Percentiles rank a stretch among this genome's conserved stretches.
These are phyloP conservation scores for Cetonia aurata DNA, from an alignment of 2,888 invertebrate species.

Conservation along the genomic window DNA sequence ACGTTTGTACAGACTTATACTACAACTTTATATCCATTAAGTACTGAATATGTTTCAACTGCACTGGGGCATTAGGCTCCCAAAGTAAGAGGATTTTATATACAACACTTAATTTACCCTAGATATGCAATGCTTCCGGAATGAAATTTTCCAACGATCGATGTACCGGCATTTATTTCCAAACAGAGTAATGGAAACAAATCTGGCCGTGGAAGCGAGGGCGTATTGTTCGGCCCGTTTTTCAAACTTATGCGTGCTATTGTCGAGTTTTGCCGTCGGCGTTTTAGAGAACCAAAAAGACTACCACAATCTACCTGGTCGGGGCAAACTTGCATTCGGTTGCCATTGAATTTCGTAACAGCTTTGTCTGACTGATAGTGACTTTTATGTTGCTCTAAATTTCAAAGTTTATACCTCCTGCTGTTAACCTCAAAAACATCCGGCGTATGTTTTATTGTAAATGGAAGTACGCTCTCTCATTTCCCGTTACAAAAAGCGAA, in stretches of 20 bases:
- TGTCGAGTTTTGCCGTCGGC: not conserved
- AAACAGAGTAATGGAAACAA: too few species aligned
- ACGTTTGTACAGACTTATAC: too few species aligned
- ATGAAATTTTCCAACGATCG: too few species aligned
- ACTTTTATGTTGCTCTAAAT: slow-evolving; percentile 33
- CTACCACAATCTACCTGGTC: not conserved
- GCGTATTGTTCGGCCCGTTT: too few species aligned
- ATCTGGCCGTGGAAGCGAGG: too few species aligned
- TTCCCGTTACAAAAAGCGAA: slow-evolving; percentile 7
- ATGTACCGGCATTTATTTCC: too few species aligned
- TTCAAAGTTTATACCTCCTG: slow-evolving; percentile 25
- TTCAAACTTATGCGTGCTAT: not conserved
- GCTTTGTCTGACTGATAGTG: slow-evolving; percentile 21
- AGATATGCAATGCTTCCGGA: too few species aligned
- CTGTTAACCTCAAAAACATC: slow-evolving; percentile 33
- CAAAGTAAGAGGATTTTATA: too few species aligned
- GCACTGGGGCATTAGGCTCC: too few species aligned
- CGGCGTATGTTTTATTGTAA: slow-evolving; percentile 27
- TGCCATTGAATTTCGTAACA: slow-evolving; percentile 16
- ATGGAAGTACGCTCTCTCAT: slow-evolving; percentile 3
- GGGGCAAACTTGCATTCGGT: slow-evolving; percentile 13
- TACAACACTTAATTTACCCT: too few species aligned
- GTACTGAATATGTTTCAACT: too few species aligned
- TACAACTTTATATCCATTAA: too few species aligned
- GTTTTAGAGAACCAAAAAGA: not conserved